Percentiles rank a stretch among this genome's conserved stretches.
Conservation (phyloP, 2,888 invertebrate genomes). For the Hemistola chrysoprasaria region DNA sequence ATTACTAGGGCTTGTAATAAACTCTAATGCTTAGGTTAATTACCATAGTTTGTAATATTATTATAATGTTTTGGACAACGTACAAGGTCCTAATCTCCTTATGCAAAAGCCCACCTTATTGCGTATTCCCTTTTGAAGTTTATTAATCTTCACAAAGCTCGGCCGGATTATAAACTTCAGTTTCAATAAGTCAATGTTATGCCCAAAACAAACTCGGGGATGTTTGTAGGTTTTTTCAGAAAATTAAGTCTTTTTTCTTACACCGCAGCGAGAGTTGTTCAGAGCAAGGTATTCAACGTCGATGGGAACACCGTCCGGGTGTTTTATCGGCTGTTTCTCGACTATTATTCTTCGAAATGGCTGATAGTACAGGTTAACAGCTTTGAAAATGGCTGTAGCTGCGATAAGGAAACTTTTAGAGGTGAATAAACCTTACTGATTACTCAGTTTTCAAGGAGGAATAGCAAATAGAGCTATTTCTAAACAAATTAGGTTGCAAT, state of each 20-base stretch:
- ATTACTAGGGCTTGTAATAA: slow-evolving; percentile 34
- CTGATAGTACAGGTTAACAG: slow-evolving; percentile 32
- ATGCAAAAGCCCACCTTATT: slow-evolving; percentile 25
- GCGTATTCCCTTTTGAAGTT: slow-evolving; percentile 22
- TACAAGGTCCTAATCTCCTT: slow-evolving; percentile 25
- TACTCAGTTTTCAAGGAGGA: slow-evolving; percentile 1
- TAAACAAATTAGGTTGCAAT: no score
- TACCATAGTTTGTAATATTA: slow-evolving; percentile 13
- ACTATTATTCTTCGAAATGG: slow-evolving; percentile 44
- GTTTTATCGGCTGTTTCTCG: slow-evolving; percentile 37
- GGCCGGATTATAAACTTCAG: slow-evolving; percentile 16
- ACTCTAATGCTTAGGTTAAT: slow-evolving; percentile 25
- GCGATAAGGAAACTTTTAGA: slow-evolving; percentile 16
- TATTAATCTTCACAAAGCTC: slow-evolving; percentile 24
- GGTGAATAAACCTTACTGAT: slow-evolving; percentile 19
- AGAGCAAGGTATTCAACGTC: slow-evolving; percentile 11
- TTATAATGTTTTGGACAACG: slow-evolving; percentile 3
- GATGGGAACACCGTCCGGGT: slow-evolving; percentile 16
- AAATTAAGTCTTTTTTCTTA: no score
- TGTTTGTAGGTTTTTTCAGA: no score
- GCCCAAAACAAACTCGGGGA: not conserved
- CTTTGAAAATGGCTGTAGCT: slow-evolving; percentile 18
- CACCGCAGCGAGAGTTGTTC: no score
- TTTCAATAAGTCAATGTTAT: slow-evolving; percentile 12
- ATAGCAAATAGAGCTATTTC: not conserved